Conservation (phyloP, 2,888 invertebrate genomes). For the Lasioglossum villosulum region DNA sequence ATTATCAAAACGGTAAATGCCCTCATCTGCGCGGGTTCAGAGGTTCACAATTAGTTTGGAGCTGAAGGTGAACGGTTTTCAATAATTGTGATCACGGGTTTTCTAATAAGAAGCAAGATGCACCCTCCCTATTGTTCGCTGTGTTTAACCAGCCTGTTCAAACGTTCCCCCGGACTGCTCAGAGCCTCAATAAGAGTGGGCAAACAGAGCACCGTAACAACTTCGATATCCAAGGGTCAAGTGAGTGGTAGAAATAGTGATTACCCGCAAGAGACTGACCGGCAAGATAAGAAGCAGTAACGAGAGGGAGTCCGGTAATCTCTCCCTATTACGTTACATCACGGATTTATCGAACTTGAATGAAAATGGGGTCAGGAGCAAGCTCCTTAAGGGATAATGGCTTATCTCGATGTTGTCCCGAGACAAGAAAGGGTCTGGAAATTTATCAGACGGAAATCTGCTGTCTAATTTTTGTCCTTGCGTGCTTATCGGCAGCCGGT, state of each 20-base stretch:
- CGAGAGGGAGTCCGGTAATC: conserved; percentile 64
- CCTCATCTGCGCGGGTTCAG: no score
- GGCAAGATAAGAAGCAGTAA: conserved; percentile 49
- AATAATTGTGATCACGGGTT: background rate
- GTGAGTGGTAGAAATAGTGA: conserved; percentile 63
- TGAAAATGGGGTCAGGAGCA: conserved; percentile 65
- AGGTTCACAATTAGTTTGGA: background rate
- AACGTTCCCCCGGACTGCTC: conserved; percentile 30
- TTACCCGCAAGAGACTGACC: conserved; percentile 65
- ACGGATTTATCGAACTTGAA: conserved; percentile 71
- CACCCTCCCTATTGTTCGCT: conserved; percentile 1
- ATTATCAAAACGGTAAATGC: no score
- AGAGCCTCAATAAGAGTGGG: conserved; percentile 21
- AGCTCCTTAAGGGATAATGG: conserved; percentile 68
- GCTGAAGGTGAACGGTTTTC: background rate
- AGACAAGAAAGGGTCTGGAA: conserved; percentile 51
- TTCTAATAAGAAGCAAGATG: conserved; percentile 19
- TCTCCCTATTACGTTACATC: conserved; percentile 70
- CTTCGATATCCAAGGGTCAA: conserved; percentile 63
- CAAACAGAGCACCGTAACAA: conserved; percentile 64
- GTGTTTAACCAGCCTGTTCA: conserved; percentile 45
- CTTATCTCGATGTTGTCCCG: conserved; percentile 59
- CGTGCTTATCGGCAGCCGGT: conserved; percentile 3
- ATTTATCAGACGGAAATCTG: conserved; percentile 43
- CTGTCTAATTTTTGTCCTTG: conserved; percentile 18